Base-by-base conservation (phyloP, 1,140 invertebrate genomes). In the Drosophila tropicalis region DNA sequence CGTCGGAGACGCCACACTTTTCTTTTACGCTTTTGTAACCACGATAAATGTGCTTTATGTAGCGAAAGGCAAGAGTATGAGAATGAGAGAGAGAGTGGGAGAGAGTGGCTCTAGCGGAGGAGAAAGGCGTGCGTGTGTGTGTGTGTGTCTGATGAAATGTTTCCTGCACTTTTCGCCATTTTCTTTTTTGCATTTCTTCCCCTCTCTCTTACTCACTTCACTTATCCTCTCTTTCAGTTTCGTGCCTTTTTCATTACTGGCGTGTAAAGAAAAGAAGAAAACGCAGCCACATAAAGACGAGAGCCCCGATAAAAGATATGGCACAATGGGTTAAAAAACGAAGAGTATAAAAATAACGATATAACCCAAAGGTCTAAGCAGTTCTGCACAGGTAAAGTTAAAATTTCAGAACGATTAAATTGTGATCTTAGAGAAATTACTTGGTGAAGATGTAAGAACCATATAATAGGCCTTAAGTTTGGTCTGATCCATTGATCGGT, bases 31-130 rank as follows among this genome's bases (percentile, higher is more conserved):
- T 84, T 87, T 87, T 87, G 80, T 87, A 87, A 84, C 84, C 84
- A 89, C 84, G 84, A 87, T 87, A 84, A 87, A 87, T 87, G 84
- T 89, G 84, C 84, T 87, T 87, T 89, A 87, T 87, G 84, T 87
- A 74, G 79, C 83, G 76, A 80, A 57, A 72, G 72, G 62, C 39
- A 55, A 63, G 6, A 44, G 15, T 44, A 58, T 32, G 22, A 10
- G 2, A 7, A 15, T 36, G 9, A 3, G 36, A 2, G 15, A 12
- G 44, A 39, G 19, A 1, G 19, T n/a, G 12, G 13, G 29, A 32
- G 61, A 32, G 13, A 51, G 44, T 19, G 44, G 55, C 9, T 25
- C n/a, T 22, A 22, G 17, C 34, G 47, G 7, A 55, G 34, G 5
- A 3, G 25, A 22, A 9, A 25, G 36, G 22, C 15, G 13, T 57